Evolutionary conservation across 2,888 invertebrate species (phyloP).

Genomic region (Mythimna loreyi): DNA sequence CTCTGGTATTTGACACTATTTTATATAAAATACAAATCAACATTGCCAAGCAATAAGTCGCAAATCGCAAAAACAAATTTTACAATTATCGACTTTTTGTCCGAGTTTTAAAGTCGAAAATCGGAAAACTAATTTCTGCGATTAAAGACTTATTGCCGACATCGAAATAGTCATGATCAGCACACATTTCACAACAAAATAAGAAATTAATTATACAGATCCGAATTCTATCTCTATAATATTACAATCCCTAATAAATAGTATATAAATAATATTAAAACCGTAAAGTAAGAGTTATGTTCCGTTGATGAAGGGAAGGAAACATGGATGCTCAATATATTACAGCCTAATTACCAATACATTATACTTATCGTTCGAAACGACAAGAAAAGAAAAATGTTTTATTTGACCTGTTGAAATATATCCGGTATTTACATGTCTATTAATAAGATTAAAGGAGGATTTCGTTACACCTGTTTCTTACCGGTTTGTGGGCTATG

Average conservation of each 20-base stretch:
- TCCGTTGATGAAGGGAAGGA: conserved; percentile 83
- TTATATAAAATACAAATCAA: conserved; percentile 46
- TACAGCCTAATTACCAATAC: conserved; percentile 87
- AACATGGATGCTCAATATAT: conserved; percentile 87
- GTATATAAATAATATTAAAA: conserved; percentile 78
- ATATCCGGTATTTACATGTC: conserved; percentile 83
- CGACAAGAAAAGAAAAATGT: conserved; percentile 79
- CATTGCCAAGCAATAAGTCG: too few relatives aligned
- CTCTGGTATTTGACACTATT: conserved; percentile 60
- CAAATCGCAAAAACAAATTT: too few relatives aligned
- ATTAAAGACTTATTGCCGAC: too few relatives aligned
- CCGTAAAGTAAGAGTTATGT: conserved; percentile 85
- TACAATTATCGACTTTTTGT: too few relatives aligned
- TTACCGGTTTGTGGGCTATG: conserved; percentile 57
- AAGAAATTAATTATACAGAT: conserved; percentile 65
- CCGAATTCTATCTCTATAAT: conserved; percentile 62
- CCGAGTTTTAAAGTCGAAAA: too few relatives aligned
- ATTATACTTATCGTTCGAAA: conserved; percentile 84
- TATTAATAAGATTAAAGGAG: conserved; percentile 82
- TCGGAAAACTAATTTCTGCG: too few relatives aligned
- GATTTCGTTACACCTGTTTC: conserved; percentile 68
- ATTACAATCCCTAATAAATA: conserved; percentile 72
- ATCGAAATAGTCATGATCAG: conserved; percentile 45
- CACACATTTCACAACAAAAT: conserved; percentile 63
- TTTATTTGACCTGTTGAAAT: conserved; percentile 83